Evolutionary conservation across 2,113 vertebrate species (phyloP).

Genomic region (Pelvicachromis taeniatus): DNA sequence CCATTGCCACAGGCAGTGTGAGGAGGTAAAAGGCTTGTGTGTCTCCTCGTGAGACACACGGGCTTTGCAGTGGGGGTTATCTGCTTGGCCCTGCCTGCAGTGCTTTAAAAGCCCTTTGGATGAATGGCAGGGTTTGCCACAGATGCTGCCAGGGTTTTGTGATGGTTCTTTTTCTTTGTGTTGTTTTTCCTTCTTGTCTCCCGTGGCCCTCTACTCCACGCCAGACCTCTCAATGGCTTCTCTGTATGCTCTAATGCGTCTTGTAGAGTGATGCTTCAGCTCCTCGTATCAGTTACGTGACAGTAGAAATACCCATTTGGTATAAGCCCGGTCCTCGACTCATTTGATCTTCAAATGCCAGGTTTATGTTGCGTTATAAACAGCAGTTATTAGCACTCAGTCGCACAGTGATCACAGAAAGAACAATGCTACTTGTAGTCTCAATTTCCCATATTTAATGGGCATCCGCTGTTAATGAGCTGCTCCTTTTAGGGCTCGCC

Average conservation of each 20-base stretch:
- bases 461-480: neutral
- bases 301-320: neutral
- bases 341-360: neutral
- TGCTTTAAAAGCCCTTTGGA: slow-evolving; percentile 21
- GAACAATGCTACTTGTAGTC: neutral
- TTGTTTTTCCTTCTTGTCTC: slow-evolving; percentile 19
- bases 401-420: neutral
- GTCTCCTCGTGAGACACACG: neutral
- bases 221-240: neutral
- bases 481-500: neutral
- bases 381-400: neutral
- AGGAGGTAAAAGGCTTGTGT: neutral
- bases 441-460: neutral
- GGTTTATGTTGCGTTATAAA: neutral
- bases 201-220: neutral
- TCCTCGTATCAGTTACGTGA: neutral
- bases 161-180: slow-evolving; percentile 17
- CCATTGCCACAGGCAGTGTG: slow-evolving; percentile 1
- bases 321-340: neutral
- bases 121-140: slow-evolving; percentile 28
- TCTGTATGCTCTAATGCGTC: neutral
- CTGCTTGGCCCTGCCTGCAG: slow-evolving; percentile 7
- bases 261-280: neutral
- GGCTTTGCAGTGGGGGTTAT: slow-evolving; percentile 25
- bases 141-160: slow-evolving; percentile 14